Percentiles rank a stretch among this genome's conserved stretches.
phyloP scores from a whole-genome alignment of 2,113 vertebrate genomes.

The Neomonachus schauinslandi region DNA sequence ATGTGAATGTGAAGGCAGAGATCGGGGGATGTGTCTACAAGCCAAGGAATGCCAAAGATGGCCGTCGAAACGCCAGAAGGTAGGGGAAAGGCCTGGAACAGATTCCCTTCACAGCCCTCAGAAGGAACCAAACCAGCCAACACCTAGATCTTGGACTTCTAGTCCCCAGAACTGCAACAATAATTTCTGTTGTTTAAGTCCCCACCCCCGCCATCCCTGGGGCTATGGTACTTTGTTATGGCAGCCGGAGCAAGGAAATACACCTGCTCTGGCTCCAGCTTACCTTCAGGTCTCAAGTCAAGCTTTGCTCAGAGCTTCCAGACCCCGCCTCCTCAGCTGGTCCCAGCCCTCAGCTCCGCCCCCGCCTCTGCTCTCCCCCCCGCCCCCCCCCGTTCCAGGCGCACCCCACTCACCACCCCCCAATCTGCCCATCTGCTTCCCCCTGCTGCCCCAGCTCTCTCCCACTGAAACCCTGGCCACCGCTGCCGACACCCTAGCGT shows the following conservation, averaged over 20 bases:
- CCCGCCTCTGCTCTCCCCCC: neutral
- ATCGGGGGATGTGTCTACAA: neutral
- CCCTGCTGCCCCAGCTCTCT: too few species aligned
- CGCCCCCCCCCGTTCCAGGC: neutral
- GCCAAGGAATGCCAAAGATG: neutral
- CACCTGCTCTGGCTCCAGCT: neutral
- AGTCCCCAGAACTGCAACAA: neutral
- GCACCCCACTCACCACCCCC: accelerated
- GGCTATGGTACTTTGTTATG: neutral
- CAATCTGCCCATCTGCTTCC: neutral
- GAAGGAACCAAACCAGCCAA: neutral
- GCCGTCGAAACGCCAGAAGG: neutral
- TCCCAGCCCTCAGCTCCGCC: neutral
- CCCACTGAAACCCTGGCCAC: neutral
- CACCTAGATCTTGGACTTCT: neutral
- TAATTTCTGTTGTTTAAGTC: neutral
- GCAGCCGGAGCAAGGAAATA: neutral
- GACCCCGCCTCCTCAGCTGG: neutral
- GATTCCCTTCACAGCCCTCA: neutral
- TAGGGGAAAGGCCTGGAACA: neutral
- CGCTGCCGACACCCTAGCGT: neutral
- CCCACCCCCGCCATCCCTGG: too few species aligned
- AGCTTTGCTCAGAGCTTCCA: neutral
- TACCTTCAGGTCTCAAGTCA: neutral
- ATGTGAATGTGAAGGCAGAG: neutral